phyloP scores from a whole-genome alignment of 2,113 vertebrate genomes.

The Edolisoma coerulescens region DNA sequence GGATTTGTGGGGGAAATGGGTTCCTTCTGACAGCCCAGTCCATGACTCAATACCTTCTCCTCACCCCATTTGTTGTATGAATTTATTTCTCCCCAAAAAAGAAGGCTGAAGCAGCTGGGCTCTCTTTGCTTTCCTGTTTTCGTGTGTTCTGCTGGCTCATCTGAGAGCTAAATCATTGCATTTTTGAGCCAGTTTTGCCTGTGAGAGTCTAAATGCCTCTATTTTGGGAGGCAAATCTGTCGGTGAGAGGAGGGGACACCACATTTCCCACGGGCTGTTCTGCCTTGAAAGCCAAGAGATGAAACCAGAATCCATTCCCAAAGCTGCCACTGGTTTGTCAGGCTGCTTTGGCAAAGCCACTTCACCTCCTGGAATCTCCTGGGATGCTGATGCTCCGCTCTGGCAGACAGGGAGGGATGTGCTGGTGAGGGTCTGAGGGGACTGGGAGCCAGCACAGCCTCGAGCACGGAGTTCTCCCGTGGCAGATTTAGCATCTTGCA shows the following conservation, averaged over 20 bases:
- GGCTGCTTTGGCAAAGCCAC: not conserved
- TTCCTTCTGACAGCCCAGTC: not conserved
- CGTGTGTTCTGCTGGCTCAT: not conserved
- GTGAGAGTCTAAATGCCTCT: not conserved
- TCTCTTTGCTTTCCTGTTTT: not conserved
- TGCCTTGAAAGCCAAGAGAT: not conserved
- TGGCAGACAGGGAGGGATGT: not conserved
- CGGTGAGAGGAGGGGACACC: not conserved
- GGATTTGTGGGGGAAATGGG: not conserved
- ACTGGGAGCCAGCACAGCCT: not conserved
- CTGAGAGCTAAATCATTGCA: not conserved
- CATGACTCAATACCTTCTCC: not conserved
- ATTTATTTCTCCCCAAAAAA: not conserved
- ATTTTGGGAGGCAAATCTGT: not conserved
- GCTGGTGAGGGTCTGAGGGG: not conserved
- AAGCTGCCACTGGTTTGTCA: not conserved
- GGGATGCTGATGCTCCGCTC: not conserved
- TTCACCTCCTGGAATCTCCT: not conserved
- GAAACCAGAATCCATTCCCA: not conserved
- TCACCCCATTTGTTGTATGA: not conserved
- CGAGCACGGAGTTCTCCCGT: fast-evolving
- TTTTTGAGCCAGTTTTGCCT: not conserved
- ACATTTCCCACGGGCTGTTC: not conserved
- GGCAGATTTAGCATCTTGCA: not conserved
- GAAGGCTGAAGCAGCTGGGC: not conserved